These are phyloP conservation scores for Brevimyrus niger DNA, from an alignment of 2,113 vertebrate genomes.

Conservation along the genomic window DNA sequence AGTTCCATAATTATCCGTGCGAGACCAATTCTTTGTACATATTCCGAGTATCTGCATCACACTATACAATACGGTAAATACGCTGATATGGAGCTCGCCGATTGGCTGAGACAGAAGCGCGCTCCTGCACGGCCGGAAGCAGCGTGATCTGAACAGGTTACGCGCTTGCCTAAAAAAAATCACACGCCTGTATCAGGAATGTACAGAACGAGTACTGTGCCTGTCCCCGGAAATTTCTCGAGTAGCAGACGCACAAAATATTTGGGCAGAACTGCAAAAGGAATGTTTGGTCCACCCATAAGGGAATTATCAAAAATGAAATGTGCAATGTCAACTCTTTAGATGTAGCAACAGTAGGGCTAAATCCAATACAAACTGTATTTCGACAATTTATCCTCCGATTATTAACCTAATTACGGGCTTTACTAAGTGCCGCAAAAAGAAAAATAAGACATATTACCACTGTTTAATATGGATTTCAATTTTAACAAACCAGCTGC, in stretches of 20 bases:
- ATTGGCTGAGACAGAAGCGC: background rate
- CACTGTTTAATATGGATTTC: background rate
- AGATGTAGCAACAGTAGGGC: background rate
- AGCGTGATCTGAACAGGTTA: background rate
- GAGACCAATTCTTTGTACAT: background rate
- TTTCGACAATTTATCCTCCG: background rate
- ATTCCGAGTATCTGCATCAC: background rate
- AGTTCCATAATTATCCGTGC: background rate
- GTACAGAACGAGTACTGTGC: background rate
- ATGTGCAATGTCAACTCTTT: background rate
- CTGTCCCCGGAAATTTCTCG: background rate
- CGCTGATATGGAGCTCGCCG: background rate
- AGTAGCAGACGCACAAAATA: background rate
- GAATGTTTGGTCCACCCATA: background rate
- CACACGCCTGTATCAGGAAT: background rate
- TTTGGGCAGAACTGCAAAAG: background rate
- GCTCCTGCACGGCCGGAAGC: background rate
- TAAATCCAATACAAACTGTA: background rate
- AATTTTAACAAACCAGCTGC: background rate
- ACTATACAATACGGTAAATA: background rate
- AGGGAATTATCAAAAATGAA: background rate
- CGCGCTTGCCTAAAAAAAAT: background rate
- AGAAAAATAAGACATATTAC: background rate
- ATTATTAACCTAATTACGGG: background rate
- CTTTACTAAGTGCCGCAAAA: background rate